Evolutionary conservation across 2,113 vertebrate species (phyloP), one percentile per base, ranked within the genome.

Genomic region (Semnornis frantzii): DNA sequence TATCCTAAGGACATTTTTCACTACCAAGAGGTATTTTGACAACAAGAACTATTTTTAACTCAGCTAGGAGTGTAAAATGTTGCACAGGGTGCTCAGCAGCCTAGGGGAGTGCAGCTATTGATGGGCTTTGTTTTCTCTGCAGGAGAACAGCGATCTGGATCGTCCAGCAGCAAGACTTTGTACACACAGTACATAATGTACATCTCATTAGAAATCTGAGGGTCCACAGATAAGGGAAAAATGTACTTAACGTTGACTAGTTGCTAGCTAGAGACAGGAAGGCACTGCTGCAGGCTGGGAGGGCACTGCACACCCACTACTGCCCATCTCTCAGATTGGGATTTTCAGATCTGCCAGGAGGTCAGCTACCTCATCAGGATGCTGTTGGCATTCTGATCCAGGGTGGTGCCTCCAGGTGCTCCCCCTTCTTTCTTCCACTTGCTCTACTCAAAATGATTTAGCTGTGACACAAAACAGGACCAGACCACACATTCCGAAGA

Each of bases 31-130:
- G 79, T 84, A 87, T 85, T 94, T 89, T 90, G 83, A 93, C 69
- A 82, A 83, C 68, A 77, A 89, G 65, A 71, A 85, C 82, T 95
- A 92, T 94, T 97, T 96, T 96, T 94, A 94, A 86, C 83, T 82
- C 57, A 0, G 1, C 37, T 87, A 58, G 86, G 58, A 89, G 90
- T 94, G 93, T 91, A 94, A 95, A 94, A 93, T 65, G 48, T 74
- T 92, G 89, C 81, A 82, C 1, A 0, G 75, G 91, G 62, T 80
- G 69, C 48, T 71, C 72, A 28, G 82, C 85, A 91, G 85, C 89
- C 87, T 78, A 58, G n/a, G 50, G 87, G 87, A 93, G 83, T 2
- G 2, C 28, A 63, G 71, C 46, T 64, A 87, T 87, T 15, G 2
- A 16, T 0, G 2, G n/a, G 19, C 21, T 9, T 86, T 75, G 34